Percentiles rank a stretch among this genome's conserved stretches.
Conservation (phyloP, 2,888 invertebrate species). For the Cephalotes varians region DNA sequence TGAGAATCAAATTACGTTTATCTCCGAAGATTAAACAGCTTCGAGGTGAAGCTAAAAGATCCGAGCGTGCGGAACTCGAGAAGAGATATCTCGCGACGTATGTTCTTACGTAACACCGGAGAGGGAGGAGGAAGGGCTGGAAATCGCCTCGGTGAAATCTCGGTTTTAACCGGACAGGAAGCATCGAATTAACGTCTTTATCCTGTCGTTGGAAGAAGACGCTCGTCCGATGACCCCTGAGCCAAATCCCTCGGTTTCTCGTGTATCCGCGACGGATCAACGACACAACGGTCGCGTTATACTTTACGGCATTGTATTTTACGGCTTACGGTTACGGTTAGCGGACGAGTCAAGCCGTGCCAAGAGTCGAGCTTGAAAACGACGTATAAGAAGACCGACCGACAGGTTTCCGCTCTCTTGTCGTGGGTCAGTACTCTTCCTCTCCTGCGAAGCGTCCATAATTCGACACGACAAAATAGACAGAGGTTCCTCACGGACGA, state of each 20-base stretch:
- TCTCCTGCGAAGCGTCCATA: not conserved
- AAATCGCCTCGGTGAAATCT: slow-evolving; percentile 62
- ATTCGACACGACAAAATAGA: slow-evolving; percentile 42
- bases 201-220: slow-evolving; percentile 69
- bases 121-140: not conserved
- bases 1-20: not conserved
- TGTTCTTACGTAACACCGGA: slow-evolving; percentile 10
- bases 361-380: slow-evolving; percentile 5
- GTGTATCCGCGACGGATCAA: slow-evolving; percentile 10
- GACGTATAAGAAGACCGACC: slow-evolving; percentile 40
- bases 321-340: slow-evolving; percentile 50
- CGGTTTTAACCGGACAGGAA: slow-evolving; percentile 76
- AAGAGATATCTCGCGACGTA: not conserved
- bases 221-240: slow-evolving; percentile 57
- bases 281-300: slow-evolving; percentile 9
- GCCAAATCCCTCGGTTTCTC: slow-evolving; percentile 43
- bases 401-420: slow-evolving; percentile 60
- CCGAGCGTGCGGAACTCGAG: not conserved
- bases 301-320: slow-evolving; percentile 45
- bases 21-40: not conserved
- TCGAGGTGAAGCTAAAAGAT: not conserved
- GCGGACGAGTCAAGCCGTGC: not conserved
- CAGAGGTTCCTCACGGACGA: not conserved
- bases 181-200: slow-evolving; percentile 81
- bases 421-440: slow-evolving; percentile 59